Conservation (phyloP, 2,113 vertebrate genomes). For the Podarcis raffonei region DNA sequence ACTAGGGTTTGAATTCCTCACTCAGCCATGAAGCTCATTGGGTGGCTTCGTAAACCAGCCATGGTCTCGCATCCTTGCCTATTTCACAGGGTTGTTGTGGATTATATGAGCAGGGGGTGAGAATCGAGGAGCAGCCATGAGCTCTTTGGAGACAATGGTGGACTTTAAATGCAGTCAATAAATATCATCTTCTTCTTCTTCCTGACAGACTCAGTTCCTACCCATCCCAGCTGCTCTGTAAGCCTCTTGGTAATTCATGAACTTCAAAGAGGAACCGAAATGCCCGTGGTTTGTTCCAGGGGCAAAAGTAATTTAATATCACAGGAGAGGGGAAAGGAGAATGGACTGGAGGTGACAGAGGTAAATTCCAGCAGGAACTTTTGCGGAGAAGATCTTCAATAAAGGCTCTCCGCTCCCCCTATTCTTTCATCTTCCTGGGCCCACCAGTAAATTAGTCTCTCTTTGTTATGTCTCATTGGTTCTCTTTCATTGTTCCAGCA, state of each 20-base stretch:
- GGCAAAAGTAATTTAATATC: background rate
- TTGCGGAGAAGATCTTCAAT: constrained; percentile 39
- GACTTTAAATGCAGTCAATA: no score
- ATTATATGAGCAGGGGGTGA: no score
- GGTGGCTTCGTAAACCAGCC: no score
- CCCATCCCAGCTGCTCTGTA: background rate
- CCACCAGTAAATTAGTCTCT: constrained; percentile 40
- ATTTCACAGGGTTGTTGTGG: no score
- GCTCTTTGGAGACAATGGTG: no score
- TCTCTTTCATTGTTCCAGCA: constrained; percentile 56
- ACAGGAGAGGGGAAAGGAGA: constrained; percentile 15
- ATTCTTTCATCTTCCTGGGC: constrained; percentile 60
- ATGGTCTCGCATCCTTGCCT: no score
- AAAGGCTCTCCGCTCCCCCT: constrained; percentile 28
- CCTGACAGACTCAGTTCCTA: no score
- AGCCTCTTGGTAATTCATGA: background rate
- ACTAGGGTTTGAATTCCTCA: no score
- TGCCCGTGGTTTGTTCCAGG: background rate
- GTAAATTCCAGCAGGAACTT: constrained; percentile 26
- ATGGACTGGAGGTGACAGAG: constrained; percentile 3
- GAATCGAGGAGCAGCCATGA: no score
- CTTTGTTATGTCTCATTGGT: constrained; percentile 56
- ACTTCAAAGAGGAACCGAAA: background rate
- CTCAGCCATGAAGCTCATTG: no score
- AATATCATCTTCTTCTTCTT: background rate